Evolutionary conservation across 2,888 invertebrate species (phyloP), one percentile per base, ranked within the genome.

Genomic region (Drosophila paranaensis): DNA sequence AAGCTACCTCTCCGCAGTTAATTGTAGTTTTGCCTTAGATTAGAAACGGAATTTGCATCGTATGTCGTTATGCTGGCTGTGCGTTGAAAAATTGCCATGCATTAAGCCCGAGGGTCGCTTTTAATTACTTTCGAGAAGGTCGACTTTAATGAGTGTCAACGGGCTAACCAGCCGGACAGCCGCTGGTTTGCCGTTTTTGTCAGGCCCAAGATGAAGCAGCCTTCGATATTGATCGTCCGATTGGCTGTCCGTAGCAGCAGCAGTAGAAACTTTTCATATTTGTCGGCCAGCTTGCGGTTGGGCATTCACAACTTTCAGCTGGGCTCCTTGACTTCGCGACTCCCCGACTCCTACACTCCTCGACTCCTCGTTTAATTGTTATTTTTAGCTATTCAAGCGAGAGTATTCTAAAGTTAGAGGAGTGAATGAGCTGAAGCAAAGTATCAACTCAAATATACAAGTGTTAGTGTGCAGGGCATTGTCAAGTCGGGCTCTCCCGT

Each of bases 51-150:
- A 46, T 62, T 16, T 27, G 30, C 4, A 33, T 33, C 43, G 35
- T 27, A 54, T 20, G 20, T 42, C 25, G 45, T 11, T 6, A 54
- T 43, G 53, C 20, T 42, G 39, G 33, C 48, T 13, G 13, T 46
- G 42, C 45, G 61, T 56, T 90, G 91, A 91, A 89, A 90, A 91
- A 91, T 91, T 88, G 82, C 83, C 77, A 61, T 79, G 69, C 90
- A 89, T 91, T 91, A 90, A 82, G 82, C 83, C 86, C 78, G 77
- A 81, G 90, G 91, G 91, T 90, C 89, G 86, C 84, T 90, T 89
- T 91, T 91, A 91, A 91, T 91, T 91, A 90, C 91, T 90, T 91
- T 89, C 60, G 77, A 88, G 91, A 91, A 91, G 91, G 91, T 89
- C 88, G 88, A 75, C 78, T 80, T 80, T 80, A 86, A 86, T 89